These are phyloP conservation scores for Prorops nasuta DNA, from an alignment of 1,140 invertebrate genomes.

Conservation along the genomic window DNA sequence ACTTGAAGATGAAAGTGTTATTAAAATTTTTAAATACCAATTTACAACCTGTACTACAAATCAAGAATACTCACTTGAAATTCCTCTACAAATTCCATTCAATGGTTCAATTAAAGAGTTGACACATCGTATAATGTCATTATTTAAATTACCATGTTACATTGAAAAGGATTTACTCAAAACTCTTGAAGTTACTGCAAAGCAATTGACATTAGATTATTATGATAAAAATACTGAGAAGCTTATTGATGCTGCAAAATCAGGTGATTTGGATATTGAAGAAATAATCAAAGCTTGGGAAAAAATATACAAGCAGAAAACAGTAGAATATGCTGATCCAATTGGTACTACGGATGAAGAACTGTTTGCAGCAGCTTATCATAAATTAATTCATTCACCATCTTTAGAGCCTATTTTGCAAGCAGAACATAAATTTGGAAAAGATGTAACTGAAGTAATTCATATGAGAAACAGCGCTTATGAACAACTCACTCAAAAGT, in stretches of 20 bases:
- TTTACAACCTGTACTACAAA: conserved; percentile 63
- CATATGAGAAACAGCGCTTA: conserved; percentile 67
- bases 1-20: conserved; percentile 47
- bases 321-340: conserved; percentile 64
- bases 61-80: conserved; percentile 60
- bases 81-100: conserved; percentile 65
- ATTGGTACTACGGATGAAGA: conserved; percentile 73
- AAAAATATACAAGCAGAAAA: conserved; percentile 68
- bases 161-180: conserved; percentile 62
- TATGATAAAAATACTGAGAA: conserved; percentile 60
- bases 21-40: conserved; percentile 59
- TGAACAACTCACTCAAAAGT: conserved; percentile 65
- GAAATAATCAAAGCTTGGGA: conserved; percentile 69
- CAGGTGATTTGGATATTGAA: conserved; percentile 64
- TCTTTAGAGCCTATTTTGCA: conserved; percentile 75
- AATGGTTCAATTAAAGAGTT: conserved; percentile 63
- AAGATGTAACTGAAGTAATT: conserved; percentile 67
- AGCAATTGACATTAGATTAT: conserved; percentile 57
- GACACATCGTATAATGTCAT: conserved; percentile 65
- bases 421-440: conserved; percentile 76
- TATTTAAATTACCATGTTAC: conserved; percentile 71
- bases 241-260: conserved; percentile 55
- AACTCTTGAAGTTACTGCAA: conserved; percentile 54
- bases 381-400: conserved; percentile 78
- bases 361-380: conserved; percentile 78